A percentile compares a stretch with the other conserved stretches of the same genome.
Conservation (phyloP, 2,888 invertebrate species). For the Ceramica pisi region DNA sequence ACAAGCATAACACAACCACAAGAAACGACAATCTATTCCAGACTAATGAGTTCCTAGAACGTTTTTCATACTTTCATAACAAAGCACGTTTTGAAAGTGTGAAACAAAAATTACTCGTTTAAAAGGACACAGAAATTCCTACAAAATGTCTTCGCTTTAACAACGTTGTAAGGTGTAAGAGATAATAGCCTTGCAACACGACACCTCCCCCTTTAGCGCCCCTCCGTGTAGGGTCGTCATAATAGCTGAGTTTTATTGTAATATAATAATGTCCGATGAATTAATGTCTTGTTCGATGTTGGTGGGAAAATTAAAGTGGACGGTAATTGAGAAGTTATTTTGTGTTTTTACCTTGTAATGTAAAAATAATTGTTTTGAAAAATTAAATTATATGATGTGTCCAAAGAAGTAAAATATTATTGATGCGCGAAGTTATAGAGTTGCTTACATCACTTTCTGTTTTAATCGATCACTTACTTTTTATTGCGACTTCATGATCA, state of each 20-base stretch:
- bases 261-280: constrained; percentile 25
- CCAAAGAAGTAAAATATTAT: no score
- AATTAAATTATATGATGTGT: no score
- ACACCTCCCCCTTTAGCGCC: constrained; percentile 44
- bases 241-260: constrained; percentile 33
- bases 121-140: constrained; percentile 40
- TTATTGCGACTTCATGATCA: no score
- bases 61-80: constrained; percentile 17
- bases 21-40: background rate
- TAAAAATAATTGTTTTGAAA: no score
- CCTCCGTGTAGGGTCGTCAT: constrained; percentile 53
- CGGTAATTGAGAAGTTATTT: constrained; percentile 9
- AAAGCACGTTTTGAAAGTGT: constrained; percentile 25
- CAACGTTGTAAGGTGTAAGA: constrained; percentile 60
- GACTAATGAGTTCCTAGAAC: constrained; percentile 4
- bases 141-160: constrained; percentile 51
- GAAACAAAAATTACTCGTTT: constrained; percentile 41
- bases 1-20: background rate
- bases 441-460: no score
- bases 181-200: constrained; percentile 64
- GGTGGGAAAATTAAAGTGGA: constrained; percentile 1
- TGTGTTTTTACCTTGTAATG: background rate
- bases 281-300: constrained; percentile 7
- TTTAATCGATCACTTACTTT: no score
- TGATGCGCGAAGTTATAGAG: no score